These are phyloP conservation scores for Drosophila kanekoi DNA, from an alignment of 2,888 invertebrate species.

Conservation along the genomic window DNA sequence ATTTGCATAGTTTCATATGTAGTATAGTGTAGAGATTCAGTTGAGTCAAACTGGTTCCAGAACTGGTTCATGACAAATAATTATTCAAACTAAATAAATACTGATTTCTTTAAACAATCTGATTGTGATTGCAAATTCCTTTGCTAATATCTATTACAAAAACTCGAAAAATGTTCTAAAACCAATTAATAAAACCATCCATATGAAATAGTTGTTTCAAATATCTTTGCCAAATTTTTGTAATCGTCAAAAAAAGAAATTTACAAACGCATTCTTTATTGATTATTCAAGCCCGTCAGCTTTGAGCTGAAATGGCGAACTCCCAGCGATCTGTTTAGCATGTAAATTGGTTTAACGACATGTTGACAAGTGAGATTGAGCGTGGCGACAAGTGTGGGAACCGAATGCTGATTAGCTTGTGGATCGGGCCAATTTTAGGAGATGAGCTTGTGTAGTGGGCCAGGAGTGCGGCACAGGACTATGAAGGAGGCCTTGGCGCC, in stretches of 20 bases:
- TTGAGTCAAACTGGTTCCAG: no score
- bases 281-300: not conserved
- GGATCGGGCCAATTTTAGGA: constrained; percentile 41
- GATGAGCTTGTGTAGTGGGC: constrained; percentile 13
- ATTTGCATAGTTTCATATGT: no score
- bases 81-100: no score
- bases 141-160: not conserved
- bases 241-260: not conserved
- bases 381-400: constrained; percentile 59
- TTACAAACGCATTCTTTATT: constrained; percentile 4
- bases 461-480: constrained; percentile 30
- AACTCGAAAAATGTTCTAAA: not conserved
- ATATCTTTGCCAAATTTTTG: not conserved
- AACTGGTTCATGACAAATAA: no score
- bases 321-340: constrained; percentile 48
- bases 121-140: no score
- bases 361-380: constrained; percentile 83
- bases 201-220: not conserved
- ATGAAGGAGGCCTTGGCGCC: constrained; percentile 22
- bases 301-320: constrained; percentile 7
- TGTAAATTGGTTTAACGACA: constrained; percentile 82
- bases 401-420: constrained; percentile 57
- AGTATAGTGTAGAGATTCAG: no score
- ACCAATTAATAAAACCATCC: not conserved
- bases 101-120: no score